Evolutionary conservation across 2,888 invertebrate species (phyloP).

Genomic region (Nematopogon swammerdamellus): DNA sequence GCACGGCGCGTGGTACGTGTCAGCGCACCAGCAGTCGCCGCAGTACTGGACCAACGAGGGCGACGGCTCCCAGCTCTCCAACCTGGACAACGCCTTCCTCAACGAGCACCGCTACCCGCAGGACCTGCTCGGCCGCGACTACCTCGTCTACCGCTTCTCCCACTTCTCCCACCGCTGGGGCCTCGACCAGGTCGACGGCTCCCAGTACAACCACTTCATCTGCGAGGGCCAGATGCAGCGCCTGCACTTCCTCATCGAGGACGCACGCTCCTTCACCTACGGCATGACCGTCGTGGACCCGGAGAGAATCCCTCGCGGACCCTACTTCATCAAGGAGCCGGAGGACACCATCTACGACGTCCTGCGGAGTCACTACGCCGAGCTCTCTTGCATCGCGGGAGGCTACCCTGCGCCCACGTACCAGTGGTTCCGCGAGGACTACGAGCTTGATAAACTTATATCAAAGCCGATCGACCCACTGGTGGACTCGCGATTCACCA

Average conservation of each 20-base stretch:
- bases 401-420: constrained; percentile 90
- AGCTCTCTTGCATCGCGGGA: constrained; percentile 76
- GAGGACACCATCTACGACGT: constrained; percentile 80
- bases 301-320: constrained; percentile 80
- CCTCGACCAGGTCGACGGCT: constrained; percentile 74
- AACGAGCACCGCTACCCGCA: constrained; percentile 50
- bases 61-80: constrained; percentile 74
- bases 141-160: constrained; percentile 76
- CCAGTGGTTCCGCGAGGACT: constrained; percentile 87
- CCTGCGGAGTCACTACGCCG: constrained; percentile 71
- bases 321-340: constrained; percentile 85
- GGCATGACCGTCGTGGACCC: constrained; percentile 81
- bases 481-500: constrained; percentile 68
- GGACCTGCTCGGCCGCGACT: constrained; percentile 63
- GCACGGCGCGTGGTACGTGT: constrained; percentile 83
- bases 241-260: constrained; percentile 66
- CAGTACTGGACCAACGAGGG: constrained; percentile 80
- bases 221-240: constrained; percentile 82
- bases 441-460: constrained; percentile 72
- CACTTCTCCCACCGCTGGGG: constrained; percentile 76
- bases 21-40: constrained; percentile 69
- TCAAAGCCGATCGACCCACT: constrained; percentile 77
- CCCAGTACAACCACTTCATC: constrained; percentile 75
- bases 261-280: constrained; percentile 80
- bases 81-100: constrained; percentile 80